Evolutionary conservation across 2,888 invertebrate species (phyloP).

Genomic region (Rhabditophanes sp.): DNA sequence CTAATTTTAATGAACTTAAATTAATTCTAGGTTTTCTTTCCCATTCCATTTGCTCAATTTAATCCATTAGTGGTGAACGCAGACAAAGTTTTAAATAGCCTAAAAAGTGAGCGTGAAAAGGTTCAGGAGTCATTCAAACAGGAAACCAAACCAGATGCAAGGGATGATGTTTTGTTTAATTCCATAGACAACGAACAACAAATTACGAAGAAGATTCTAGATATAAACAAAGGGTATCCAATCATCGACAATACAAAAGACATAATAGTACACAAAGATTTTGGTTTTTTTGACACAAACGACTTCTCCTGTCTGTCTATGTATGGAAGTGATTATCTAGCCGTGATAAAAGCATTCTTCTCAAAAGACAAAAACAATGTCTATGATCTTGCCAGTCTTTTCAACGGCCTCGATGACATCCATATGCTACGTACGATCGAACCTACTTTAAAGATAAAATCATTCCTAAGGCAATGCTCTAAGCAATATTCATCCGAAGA

Average conservation of each 20-base stretch:
- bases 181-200: constrained; percentile 42
- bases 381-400: constrained; percentile 12
- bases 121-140: constrained; percentile 1
- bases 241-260: too few relatives aligned
- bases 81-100: constrained; percentile 9
- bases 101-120: constrained; percentile 5
- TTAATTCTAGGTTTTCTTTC: constrained; percentile 56
- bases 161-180: too few relatives aligned
- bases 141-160: too few relatives aligned
- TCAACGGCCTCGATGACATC: constrained; percentile 27
- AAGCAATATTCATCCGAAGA: constrained; percentile 11
- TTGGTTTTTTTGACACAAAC: constrained; percentile 63
- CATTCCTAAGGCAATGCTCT: constrained; percentile 1
- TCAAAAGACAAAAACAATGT: constrained; percentile 6
- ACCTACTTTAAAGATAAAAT: constrained; percentile 29
- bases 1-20: constrained; percentile 1
- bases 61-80: constrained; percentile 52
- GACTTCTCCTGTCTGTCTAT: constrained; percentile 62
- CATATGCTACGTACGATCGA: constrained; percentile 37
- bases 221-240: too few relatives aligned
- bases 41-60: constrained; percentile 76
- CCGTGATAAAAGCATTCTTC: constrained; percentile 9
- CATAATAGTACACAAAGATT: constrained; percentile 57
- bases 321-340: constrained; percentile 60
- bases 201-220: not conserved